phyloP scores from a whole-genome alignment of 37 sponge, comb jelly and placozoan genomes.

The Dysidea cf. avara region DNA sequence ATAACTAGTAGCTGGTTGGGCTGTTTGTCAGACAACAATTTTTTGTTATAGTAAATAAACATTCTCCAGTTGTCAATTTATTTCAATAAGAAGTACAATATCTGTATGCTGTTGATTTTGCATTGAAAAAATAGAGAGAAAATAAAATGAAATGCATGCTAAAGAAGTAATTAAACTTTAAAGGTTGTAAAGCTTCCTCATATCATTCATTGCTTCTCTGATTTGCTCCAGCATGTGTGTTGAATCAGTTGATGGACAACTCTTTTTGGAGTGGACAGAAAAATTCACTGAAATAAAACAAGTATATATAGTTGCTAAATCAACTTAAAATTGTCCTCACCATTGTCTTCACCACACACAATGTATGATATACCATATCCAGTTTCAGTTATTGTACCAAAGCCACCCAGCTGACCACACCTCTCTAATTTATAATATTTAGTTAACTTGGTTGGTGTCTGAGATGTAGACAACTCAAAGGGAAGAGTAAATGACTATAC shows the following conservation, averaged over 20 bases:
- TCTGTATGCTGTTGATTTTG: no score
- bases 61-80: no score
- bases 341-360: constrained; percentile 74
- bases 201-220: constrained; percentile 35
- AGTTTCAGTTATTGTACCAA: constrained; percentile 81
- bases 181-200: constrained; percentile 32
- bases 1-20: no score
- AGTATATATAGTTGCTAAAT: not conserved
- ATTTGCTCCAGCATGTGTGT: constrained; percentile 33
- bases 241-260: constrained; percentile 44
- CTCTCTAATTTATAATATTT: not conserved
- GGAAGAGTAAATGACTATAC: constrained; percentile 51
- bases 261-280: constrained; percentile 59
- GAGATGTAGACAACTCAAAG: constrained; percentile 75
- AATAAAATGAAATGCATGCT: no score
- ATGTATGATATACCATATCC: constrained; percentile 94
- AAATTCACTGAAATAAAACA: constrained; percentile 40
- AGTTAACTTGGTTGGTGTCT: constrained; percentile 63
- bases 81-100: no score
- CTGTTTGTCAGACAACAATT: no score
- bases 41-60: no score
- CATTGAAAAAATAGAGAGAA: no score
- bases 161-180: no score
- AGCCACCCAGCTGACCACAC: constrained; percentile 68
- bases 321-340: no score